Evolutionary conservation across 2,113 vertebrate species (phyloP).

Genomic region (Indri indri): DNA sequence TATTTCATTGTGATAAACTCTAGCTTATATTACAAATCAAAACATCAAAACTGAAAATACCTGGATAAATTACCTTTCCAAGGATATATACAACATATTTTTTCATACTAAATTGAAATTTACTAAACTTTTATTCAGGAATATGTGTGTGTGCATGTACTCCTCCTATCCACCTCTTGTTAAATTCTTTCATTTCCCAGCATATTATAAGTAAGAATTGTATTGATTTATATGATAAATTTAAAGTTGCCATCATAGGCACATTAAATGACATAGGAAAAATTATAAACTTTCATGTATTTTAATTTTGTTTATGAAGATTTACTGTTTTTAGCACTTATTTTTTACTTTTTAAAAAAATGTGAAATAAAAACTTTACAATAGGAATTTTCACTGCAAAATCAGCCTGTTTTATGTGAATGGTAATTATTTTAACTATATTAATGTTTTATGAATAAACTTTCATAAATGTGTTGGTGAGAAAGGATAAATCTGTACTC

Average conservation of each 20-base stretch:
- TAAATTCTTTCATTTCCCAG: slow-evolving; percentile 47
- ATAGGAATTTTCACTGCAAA: neutral
- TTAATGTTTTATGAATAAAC: slow-evolving; percentile 39
- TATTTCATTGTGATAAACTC: slow-evolving; percentile 49
- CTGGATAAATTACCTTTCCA: slow-evolving; percentile 51
- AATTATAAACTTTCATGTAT: neutral
- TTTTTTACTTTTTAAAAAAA: slow-evolving; percentile 38
- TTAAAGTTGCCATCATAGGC: slow-evolving; percentile 49
- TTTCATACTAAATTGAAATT: slow-evolving; percentile 57
- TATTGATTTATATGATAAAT: neutral
- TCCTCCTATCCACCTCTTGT: slow-evolving; percentile 59
- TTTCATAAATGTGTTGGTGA: slow-evolving; percentile 79
- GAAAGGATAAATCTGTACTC: slow-evolving; percentile 79
- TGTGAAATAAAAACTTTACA: neutral
- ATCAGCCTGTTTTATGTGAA: neutral
- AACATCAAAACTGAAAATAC: slow-evolving; percentile 26
- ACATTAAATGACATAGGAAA: slow-evolving; percentile 58
- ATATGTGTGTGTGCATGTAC: slow-evolving; percentile 47
- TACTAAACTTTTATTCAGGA: slow-evolving; percentile 55
- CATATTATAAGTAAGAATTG: slow-evolving; percentile 59
- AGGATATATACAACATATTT: neutral
- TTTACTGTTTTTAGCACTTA: slow-evolving; percentile 9
- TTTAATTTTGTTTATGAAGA: slow-evolving; percentile 52
- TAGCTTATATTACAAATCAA: slow-evolving; percentile 11
- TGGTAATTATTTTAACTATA: slow-evolving; percentile 7